Conservation (phyloP, 2,797 vertebrate species). For the Bucorvus abyssinicus region DNA sequence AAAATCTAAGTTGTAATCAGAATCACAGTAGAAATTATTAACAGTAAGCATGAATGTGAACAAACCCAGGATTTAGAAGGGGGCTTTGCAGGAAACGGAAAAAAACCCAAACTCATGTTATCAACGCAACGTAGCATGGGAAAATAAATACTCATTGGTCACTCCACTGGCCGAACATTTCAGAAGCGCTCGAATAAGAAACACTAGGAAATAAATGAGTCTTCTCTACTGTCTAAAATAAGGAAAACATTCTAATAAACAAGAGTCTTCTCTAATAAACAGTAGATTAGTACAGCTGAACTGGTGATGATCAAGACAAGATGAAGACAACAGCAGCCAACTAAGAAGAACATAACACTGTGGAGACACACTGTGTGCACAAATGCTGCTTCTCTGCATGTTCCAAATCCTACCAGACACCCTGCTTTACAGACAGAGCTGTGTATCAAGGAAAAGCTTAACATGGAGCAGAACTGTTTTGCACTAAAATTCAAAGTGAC, state of each 20-base stretch:
- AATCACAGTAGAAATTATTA: background rate
- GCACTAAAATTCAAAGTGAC: background rate
- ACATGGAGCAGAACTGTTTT: background rate
- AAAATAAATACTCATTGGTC: background rate
- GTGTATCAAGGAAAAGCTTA: background rate
- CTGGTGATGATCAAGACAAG: background rate
- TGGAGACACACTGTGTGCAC: background rate
- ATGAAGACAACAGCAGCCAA: background rate
- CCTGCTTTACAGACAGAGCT: background rate
- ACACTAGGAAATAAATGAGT: background rate
- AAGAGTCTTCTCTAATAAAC: background rate
- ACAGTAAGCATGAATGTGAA: background rate
- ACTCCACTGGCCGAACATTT: background rate
- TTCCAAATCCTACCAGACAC: background rate
- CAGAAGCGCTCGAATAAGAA: background rate
- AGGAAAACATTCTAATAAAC: background rate
- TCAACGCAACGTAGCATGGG: background rate
- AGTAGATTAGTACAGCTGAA: background rate
- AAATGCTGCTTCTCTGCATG: background rate
- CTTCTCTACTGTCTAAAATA: background rate
- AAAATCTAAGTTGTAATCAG: background rate
- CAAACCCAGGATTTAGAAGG: background rate
- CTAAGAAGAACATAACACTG: background rate
- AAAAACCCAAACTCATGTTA: background rate
- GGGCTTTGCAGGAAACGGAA: background rate